These are phyloP conservation scores for Melangyna quadrimaculata DNA, from an alignment of 2,888 invertebrate genomes.

Conservation along the genomic window DNA sequence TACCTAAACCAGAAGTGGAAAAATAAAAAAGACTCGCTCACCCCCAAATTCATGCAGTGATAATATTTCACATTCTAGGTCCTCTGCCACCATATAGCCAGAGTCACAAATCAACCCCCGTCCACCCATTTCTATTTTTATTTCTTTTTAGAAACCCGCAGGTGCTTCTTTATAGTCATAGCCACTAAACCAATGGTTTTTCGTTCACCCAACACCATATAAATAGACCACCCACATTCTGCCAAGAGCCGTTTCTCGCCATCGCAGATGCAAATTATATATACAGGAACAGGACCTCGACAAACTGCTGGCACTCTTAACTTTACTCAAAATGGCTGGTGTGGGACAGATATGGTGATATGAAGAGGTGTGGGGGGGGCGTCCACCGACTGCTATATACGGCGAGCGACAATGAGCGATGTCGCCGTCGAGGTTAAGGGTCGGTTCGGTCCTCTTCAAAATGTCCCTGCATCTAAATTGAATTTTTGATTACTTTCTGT, in stretches of 20 bases:
- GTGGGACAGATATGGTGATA: background rate
- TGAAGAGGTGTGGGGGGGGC: background rate
- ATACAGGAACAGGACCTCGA: conserved; percentile 41
- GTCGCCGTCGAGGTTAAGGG: conserved; percentile 62
- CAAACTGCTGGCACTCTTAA: conserved; percentile 46
- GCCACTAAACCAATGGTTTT: background rate
- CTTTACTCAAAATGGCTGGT: background rate
- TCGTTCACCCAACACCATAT: background rate
- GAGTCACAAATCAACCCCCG: background rate
- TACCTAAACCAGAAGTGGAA: conserved; percentile 18
- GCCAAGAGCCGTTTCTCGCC: conserved; percentile 40
- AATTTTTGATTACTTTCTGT: conserved; percentile 68
- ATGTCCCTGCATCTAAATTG: conserved; percentile 66
- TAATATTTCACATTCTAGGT: conserved; percentile 60
- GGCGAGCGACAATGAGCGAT: conserved; percentile 58
- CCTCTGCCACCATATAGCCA: background rate
- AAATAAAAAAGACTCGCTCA: conserved; percentile 5
- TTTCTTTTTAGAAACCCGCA: background rate
- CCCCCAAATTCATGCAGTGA: conserved; percentile 54
- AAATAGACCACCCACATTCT: background rate
- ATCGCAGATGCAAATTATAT: conserved; percentile 64
- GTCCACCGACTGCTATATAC: background rate
- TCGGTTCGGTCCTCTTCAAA: conserved; percentile 63
- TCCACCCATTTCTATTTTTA: background rate
- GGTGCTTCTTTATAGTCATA: background rate